Conservation (phyloP, 2,797 vertebrate species). For the Coranthus polyacanthus region DNA sequence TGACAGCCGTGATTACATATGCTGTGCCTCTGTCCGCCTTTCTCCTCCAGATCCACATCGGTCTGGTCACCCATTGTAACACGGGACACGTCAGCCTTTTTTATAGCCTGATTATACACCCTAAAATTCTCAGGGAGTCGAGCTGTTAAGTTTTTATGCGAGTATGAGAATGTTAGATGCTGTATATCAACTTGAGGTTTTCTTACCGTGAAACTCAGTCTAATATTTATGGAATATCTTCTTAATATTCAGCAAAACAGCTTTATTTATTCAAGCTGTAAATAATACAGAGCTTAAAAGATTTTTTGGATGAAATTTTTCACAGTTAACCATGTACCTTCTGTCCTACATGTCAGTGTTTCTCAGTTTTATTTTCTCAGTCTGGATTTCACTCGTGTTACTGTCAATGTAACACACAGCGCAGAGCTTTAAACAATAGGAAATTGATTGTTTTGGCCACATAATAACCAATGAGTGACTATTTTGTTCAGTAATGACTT, state of each 20-base stretch:
- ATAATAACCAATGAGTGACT: too few relatives aligned
- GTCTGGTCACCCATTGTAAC: constrained; percentile 12
- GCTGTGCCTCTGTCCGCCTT: constrained; percentile 8
- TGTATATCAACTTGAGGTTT: constrained; percentile 20
- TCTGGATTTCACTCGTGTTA: neutral
- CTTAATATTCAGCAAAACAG: neutral
- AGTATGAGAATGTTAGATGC: constrained; percentile 12
- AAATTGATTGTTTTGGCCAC: neutral
- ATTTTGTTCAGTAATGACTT: too few relatives aligned
- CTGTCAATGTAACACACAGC: neutral
- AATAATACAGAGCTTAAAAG: neutral
- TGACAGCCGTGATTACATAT: constrained; percentile 40
- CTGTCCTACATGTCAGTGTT: neutral
- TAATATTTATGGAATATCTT: constrained; percentile 12
- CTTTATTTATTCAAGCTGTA: constrained; percentile 10
- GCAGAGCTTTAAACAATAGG: neutral
- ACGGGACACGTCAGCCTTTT: constrained; percentile 3
- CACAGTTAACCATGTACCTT: neutral
- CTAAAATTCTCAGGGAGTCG: neutral
- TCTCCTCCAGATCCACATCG: constrained; percentile 24
- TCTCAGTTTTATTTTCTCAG: neutral
- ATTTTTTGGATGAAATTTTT: neutral
- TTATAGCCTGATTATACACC: constrained; percentile 4
- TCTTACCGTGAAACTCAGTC: neutral
- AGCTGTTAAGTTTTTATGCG: constrained; percentile 29